Evolutionary conservation across 2,113 vertebrate genomes (phyloP).

Genomic region (Stegastes partitus): DNA sequence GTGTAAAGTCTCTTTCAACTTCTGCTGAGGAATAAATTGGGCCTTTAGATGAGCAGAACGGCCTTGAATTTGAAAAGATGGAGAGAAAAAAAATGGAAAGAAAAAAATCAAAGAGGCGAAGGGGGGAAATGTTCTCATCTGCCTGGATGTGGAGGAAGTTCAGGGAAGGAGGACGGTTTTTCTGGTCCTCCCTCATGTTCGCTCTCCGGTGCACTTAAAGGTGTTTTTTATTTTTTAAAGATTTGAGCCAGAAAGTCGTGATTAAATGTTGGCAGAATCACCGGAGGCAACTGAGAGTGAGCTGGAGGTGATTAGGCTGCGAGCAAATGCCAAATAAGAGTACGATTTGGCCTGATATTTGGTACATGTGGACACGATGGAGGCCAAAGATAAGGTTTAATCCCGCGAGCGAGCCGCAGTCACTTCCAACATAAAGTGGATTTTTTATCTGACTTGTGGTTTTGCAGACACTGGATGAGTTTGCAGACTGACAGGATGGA

Average conservation of each 20-base stretch:
- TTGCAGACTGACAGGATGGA: not conserved
- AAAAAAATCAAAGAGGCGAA: conserved; percentile 50
- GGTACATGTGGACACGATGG: too few relatives aligned
- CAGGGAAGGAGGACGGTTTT: not conserved
- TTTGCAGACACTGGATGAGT: not conserved
- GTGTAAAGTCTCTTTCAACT: conserved; percentile 61
- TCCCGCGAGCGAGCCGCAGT: too few relatives aligned
- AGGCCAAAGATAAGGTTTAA: too few relatives aligned
- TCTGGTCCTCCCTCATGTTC: not conserved
- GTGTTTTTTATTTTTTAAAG: not conserved
- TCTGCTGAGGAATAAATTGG: conserved; percentile 66
- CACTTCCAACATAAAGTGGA: too few relatives aligned
- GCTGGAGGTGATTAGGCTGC: not conserved
- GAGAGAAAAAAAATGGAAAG: conserved; percentile 24
- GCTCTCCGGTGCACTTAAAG: too few relatives aligned
- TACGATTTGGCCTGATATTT: too few relatives aligned
- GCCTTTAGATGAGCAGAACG: conserved; percentile 53
- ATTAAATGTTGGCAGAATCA: not conserved
- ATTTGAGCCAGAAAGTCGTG: not conserved
- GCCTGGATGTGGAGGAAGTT: conserved; percentile 34
- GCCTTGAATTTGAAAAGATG: conserved; percentile 54
- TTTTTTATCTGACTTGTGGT: too few relatives aligned
- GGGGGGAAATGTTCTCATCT: conserved; percentile 51
- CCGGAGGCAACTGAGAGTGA: too few relatives aligned
- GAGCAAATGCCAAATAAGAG: too few relatives aligned